Conservation (phyloP, 1,140 invertebrate genomes). For the Ips nitidus region DNA sequence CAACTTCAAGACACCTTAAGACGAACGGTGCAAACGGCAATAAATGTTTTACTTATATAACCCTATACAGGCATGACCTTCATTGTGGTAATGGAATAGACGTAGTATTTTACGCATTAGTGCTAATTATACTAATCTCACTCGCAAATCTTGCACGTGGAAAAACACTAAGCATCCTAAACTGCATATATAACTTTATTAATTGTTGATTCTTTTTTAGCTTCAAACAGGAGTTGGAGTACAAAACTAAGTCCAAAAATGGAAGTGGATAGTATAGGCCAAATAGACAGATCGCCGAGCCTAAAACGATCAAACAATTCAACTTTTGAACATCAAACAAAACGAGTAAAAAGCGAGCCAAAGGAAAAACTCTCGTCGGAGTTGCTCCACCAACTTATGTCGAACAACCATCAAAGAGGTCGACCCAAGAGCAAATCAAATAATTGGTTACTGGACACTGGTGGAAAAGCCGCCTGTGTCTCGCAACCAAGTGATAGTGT, state of each 20-base stretch:
- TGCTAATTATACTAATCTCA: too few relatives aligned
- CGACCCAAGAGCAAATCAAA: slow-evolving; percentile 42
- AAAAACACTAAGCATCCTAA: too few relatives aligned
- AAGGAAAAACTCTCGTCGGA: slow-evolving; percentile 52
- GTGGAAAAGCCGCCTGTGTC: slow-evolving; percentile 47
- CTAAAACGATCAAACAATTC: slow-evolving; percentile 46
- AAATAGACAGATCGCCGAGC: slow-evolving; percentile 31
- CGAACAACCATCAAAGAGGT: slow-evolving; percentile 50
- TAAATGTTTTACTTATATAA: too few relatives aligned
- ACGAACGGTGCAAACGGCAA: too few relatives aligned
- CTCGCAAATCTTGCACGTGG: too few relatives aligned
- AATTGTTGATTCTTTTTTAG: background rate
- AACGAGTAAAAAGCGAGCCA: slow-evolving; percentile 46
- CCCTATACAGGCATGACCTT: too few relatives aligned
- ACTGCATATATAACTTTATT: too few relatives aligned
- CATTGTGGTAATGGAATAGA: too few relatives aligned
- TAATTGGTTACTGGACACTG: slow-evolving; percentile 48
- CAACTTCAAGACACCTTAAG: too few relatives aligned
- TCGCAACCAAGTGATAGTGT: slow-evolving; percentile 68
- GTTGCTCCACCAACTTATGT: slow-evolving; percentile 57
- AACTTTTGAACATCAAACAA: slow-evolving; percentile 42
- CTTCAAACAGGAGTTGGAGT: slow-evolving; percentile 31
- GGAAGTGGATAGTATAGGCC: slow-evolving; percentile 27
- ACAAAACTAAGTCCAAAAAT: slow-evolving; percentile 35
- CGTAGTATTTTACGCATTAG: too few relatives aligned